phyloP scores from a whole-genome alignment of 2,888 invertebrate species.

The Mesorhabditis belari region DNA sequence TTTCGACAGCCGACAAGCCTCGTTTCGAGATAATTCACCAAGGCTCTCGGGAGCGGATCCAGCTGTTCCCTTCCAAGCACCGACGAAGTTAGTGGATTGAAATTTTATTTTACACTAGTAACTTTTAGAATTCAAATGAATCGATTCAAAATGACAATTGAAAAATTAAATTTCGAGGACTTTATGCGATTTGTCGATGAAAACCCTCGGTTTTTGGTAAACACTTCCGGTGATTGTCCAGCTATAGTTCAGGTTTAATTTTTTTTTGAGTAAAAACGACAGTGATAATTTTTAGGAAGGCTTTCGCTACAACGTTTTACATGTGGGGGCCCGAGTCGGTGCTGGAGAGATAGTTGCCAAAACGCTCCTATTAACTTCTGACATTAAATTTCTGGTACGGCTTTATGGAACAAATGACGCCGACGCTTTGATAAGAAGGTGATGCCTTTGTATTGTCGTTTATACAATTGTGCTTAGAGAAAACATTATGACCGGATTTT shows the following conservation, averaged over 20 bases:
- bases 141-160: conserved; percentile 22
- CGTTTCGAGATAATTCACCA: neutral
- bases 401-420: neutral
- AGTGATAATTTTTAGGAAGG: conserved; percentile 15
- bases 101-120: conserved; percentile 8
- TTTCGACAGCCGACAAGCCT: conserved; percentile 2
- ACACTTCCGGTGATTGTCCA: conserved; percentile 27
- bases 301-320: conserved; percentile 28
- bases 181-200: conserved; percentile 13
- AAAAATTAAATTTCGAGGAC: conserved; percentile 17
- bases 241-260: conserved; percentile 20
- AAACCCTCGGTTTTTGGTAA: conserved; percentile 31
- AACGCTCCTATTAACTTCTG: conserved; percentile 5
- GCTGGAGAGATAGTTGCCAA: conserved; percentile 8
- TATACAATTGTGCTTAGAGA: neutral
- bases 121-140: conserved; percentile 16
- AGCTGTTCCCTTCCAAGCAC: conserved; percentile 7
- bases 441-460: neutral
- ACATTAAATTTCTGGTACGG: neutral
- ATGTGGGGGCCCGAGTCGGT: conserved; percentile 25
- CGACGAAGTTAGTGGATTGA: conserved; percentile 20
- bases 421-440: neutral
- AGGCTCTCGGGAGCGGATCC: neutral
- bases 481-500: conserved; percentile 1
- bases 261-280: neutral